A percentile compares a stretch with the other conserved stretches of the same genome.
Conservation (phyloP, 2,888 invertebrate species). For the Macrophya alboannulata region DNA sequence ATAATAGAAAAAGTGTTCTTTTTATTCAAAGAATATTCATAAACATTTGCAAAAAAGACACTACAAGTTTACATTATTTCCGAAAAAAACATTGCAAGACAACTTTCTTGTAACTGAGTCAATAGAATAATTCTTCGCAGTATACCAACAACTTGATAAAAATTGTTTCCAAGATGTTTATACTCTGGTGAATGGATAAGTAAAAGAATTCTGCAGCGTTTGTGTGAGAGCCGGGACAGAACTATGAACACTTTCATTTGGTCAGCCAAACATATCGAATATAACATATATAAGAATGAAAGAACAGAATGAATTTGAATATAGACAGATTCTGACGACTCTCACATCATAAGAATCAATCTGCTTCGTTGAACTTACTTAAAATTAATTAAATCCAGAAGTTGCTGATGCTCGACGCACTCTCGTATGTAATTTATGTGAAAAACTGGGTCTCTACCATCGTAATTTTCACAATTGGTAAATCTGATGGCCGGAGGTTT, state of each 20-base stretch:
- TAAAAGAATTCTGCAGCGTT: not conserved
- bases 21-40: no score
- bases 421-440: slow-evolving; percentile 12
- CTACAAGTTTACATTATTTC: no score
- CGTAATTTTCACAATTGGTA: not conserved
- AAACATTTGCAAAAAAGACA: no score
- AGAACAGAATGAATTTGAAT: not conserved
- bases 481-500: not conserved
- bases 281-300: not conserved
- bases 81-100: no score
- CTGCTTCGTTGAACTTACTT: slow-evolving; percentile 11
- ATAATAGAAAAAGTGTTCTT: no score
- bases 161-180: no score
- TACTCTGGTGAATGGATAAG: not conserved
- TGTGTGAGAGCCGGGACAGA: not conserved
- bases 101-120: no score
- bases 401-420: not conserved
- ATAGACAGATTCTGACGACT: not conserved
- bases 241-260: not conserved
- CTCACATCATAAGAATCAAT: not conserved
- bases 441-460: not conserved
- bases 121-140: no score
- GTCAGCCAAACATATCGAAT: not conserved
- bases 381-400: not conserved
- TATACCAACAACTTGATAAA: no score